Evolutionary conservation across 2,888 invertebrate species (phyloP).

Genomic region (Sinodicranocentrus sp.): DNA sequence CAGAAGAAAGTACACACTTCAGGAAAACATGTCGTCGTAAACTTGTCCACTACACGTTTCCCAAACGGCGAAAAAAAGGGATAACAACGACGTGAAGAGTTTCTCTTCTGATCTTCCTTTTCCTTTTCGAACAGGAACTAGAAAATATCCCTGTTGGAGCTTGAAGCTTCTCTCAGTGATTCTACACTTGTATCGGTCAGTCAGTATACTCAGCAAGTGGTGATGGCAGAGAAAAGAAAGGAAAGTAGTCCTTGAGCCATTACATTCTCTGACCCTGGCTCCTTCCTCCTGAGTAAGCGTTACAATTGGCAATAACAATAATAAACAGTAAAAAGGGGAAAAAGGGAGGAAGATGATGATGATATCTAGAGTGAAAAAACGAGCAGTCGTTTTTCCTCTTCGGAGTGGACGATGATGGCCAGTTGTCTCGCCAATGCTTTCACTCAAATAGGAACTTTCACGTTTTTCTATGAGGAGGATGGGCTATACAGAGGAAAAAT

Average conservation of each 20-base stretch:
- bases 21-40: conserved; percentile 15
- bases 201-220: not conserved
- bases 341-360: too few relatives aligned
- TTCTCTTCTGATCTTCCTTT: not conserved
- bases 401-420: not conserved
- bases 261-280: conserved; percentile 9
- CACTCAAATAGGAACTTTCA: conserved; percentile 16
- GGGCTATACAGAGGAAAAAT: too few relatives aligned
- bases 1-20: conserved; percentile 9
- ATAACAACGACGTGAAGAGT: conserved; percentile 13
- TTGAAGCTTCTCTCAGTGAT: not conserved
- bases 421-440: conserved; percentile 28
- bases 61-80: not conserved
- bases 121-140: too few relatives aligned
- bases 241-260: conserved; percentile 3
- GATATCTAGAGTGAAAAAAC: conserved; percentile 29
- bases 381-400: too few relatives aligned
- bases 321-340: conserved; percentile 36
- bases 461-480: too few relatives aligned
- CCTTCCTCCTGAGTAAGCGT: conserved; percentile 14
- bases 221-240: too few relatives aligned
- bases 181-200: not conserved
- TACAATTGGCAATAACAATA: conserved; percentile 58
- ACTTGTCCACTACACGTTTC: conserved; percentile 3
- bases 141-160: too few relatives aligned